A percentile compares a stretch with the other conserved stretches of the same genome.
These are phyloP conservation scores for Nothura maculosa DNA, from an alignment of 2,797 vertebrate genomes.

Conservation along the genomic window DNA sequence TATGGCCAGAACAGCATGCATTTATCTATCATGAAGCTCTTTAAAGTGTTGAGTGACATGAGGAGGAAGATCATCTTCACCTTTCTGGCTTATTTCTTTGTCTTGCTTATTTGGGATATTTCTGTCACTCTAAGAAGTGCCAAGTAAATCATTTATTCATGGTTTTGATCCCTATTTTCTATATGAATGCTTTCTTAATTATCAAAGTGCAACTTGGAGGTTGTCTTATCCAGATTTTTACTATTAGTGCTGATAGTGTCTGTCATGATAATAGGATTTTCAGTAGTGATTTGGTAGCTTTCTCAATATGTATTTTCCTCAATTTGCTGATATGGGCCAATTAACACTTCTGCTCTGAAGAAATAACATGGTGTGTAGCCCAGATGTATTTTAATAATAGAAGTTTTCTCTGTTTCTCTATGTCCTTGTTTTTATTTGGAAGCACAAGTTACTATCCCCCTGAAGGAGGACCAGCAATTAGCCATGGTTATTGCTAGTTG, in stretches of 20 bases:
- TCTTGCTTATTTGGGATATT: background rate
- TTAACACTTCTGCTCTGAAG: background rate
- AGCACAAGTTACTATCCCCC: background rate
- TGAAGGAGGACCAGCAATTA: background rate
- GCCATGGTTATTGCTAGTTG: background rate
- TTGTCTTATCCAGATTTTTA: background rate
- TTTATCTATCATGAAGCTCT: background rate
- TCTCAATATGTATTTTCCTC: background rate
- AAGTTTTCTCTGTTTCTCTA: background rate
- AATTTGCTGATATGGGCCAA: background rate
- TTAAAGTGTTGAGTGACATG: background rate
- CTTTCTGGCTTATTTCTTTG: background rate
- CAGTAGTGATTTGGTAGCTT: background rate
- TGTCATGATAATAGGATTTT: background rate
- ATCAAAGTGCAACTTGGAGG: background rate
- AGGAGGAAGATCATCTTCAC: background rate
- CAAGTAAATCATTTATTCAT: slow-evolving; percentile 31
- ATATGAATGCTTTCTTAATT: background rate
- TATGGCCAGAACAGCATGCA: background rate
- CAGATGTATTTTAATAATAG: background rate
- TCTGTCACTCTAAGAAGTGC: background rate
- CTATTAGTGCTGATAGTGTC: background rate
- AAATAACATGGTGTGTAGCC: background rate
- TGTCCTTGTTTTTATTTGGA: background rate
- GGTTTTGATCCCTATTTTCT: background rate